These are phyloP conservation scores for Hippopotamus amphibius DNA, from an alignment of 2,113 vertebrate species.

Conservation along the genomic window DNA sequence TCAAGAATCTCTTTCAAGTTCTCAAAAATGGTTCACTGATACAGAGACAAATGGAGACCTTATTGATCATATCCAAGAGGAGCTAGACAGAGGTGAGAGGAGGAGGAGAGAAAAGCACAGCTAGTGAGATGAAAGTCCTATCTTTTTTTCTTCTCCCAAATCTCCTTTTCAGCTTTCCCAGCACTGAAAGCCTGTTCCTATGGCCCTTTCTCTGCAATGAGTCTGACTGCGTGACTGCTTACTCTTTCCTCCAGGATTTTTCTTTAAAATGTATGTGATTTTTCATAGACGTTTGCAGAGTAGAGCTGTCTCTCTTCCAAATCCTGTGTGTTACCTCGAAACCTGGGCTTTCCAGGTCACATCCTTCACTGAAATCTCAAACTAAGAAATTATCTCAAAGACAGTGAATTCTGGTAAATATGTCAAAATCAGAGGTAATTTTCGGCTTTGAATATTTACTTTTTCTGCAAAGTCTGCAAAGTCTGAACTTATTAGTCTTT, in stretches of 20 bases:
- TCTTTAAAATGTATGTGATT: not conserved
- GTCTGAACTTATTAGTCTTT: not conserved
- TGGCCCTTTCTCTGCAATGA: not conserved
- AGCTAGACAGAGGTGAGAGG: not conserved
- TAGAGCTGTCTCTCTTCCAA: accelerated
- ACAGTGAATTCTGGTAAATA: not conserved
- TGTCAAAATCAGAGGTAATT: not conserved
- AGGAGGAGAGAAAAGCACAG: not conserved
- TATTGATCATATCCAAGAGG: not conserved
- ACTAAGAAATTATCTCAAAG: not conserved
- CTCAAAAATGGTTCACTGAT: not conserved
- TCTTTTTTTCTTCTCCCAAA: not conserved
- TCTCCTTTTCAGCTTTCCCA: not conserved
- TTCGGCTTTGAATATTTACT: not conserved
- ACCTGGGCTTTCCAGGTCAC: not conserved
- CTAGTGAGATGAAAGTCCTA: not conserved
- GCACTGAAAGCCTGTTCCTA: not conserved
- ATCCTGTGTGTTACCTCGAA: not conserved
- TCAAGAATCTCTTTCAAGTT: not conserved
- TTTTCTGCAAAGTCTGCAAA: not conserved
- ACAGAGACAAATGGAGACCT: not conserved
- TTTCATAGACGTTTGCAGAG: not conserved
- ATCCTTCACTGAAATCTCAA: not conserved
- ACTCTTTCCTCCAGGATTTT: not conserved
- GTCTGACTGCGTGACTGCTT: too few species aligned